Conservation (phyloP, 2,888 invertebrate genomes). For the Polia nebulosa region DNA sequence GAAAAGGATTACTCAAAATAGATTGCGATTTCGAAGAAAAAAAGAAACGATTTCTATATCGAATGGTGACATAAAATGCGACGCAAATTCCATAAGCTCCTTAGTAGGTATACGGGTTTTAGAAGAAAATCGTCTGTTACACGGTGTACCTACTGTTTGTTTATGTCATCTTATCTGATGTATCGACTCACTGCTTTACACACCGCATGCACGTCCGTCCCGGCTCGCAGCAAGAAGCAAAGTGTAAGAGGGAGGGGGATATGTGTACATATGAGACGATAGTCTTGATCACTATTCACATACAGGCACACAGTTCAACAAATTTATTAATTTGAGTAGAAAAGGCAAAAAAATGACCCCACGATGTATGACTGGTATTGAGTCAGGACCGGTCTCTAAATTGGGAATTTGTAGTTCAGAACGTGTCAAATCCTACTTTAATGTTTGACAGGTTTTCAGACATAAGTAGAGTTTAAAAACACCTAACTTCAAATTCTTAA, state of each 20-base stretch:
- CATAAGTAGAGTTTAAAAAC: neutral
- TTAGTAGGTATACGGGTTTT: constrained; percentile 15
- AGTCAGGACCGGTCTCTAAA: neutral
- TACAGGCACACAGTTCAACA: too few relatives aligned
- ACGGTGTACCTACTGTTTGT: too few relatives aligned
- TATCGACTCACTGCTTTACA: too few relatives aligned
- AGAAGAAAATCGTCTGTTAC: constrained; percentile 1
- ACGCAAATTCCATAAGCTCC: constrained; percentile 25
- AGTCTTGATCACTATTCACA: too few relatives aligned
- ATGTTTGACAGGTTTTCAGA: neutral
- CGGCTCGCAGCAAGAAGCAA: too few relatives aligned
- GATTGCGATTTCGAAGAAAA: neutral
- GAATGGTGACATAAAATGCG: constrained; percentile 20
- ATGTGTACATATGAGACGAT: too few relatives aligned
- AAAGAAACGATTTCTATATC: neutral
- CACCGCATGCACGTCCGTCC: too few relatives aligned
- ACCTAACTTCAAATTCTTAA: neutral
- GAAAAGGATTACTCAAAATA: neutral
- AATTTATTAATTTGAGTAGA: too few relatives aligned
- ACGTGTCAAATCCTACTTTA: neutral
- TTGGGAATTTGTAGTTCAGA: too few relatives aligned
- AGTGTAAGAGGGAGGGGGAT: too few relatives aligned
- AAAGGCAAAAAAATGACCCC: too few relatives aligned
- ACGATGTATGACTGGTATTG: neutral
- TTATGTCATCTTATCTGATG: too few relatives aligned